These are phyloP conservation scores for Aphrophora alni DNA, from an alignment of 2,888 invertebrate genomes.

Conservation along the genomic window DNA sequence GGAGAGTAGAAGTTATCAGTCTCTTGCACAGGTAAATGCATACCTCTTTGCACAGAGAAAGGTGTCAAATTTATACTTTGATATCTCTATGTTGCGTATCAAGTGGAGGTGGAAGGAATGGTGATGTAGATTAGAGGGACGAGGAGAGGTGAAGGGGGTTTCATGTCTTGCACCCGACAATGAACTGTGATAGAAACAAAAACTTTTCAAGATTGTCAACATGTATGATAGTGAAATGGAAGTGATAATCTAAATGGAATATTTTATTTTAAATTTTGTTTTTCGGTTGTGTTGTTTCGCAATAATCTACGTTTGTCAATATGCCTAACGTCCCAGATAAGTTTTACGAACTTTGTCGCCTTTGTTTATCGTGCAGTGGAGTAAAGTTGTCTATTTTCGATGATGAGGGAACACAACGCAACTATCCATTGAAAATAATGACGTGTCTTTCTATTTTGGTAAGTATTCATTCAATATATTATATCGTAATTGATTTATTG, in stretches of 20 bases:
- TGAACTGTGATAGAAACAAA: constrained; percentile 46
- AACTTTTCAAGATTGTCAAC: constrained; percentile 44
- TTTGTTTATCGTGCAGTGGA: constrained; percentile 84
- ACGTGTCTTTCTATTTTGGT: constrained; percentile 82
- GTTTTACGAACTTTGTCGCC: constrained; percentile 92
- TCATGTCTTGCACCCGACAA: constrained; percentile 39
- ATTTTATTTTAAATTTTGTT: constrained; percentile 29
- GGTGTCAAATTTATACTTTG: constrained; percentile 16
- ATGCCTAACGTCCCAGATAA: constrained; percentile 92
- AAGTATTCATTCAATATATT: constrained; percentile 57
- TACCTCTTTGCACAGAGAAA: constrained; percentile 27
- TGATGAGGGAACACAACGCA: constrained; percentile 74
- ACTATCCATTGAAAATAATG: constrained; percentile 74
- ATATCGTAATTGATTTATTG: constrained; percentile 9
- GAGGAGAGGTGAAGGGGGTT: constrained; percentile 32
- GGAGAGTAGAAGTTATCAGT: not conserved
- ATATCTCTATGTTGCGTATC: constrained; percentile 26
- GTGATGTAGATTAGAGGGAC: constrained; percentile 36
- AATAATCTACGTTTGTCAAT: constrained; percentile 36
- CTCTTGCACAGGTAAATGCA: not conserved
- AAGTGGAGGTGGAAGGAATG: constrained; percentile 36
- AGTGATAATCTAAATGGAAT: constrained; percentile 42
- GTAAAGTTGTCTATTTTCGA: constrained; percentile 78
- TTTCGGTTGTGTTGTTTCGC: constrained; percentile 36
- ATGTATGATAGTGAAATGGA: constrained; percentile 36